Evolutionary conservation across 35 echinoderm and acorn worm genomes (phyloP).

Genomic region (Acanthaster planci): DNA sequence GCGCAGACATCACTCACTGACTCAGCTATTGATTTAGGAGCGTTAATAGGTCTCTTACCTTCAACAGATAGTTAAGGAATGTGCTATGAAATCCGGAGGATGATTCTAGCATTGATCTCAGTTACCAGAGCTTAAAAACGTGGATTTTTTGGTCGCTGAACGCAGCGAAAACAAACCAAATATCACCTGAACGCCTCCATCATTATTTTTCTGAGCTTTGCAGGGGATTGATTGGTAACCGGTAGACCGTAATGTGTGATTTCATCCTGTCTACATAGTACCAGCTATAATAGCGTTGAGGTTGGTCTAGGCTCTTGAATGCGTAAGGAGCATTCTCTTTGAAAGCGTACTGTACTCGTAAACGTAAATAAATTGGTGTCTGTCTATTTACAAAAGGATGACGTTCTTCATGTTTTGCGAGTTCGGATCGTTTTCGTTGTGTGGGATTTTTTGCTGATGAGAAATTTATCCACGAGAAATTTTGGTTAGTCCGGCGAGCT

Average conservation of each 20-base stretch:
- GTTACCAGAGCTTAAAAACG: background rate
- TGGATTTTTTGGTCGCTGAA: conserved; percentile 19
- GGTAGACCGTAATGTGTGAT: background rate
- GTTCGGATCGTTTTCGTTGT: too few relatives aligned
- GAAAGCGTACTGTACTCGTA: too few relatives aligned
- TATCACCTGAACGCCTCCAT: conserved; percentile 25
- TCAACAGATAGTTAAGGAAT: background rate
- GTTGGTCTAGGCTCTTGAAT: too few relatives aligned
- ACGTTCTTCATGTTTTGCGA: too few relatives aligned
- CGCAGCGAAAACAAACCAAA: conserved; percentile 16
- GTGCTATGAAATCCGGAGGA: conserved; percentile 14
- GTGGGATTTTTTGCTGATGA: too few relatives aligned
- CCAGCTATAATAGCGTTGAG: too few relatives aligned
- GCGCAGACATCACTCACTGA: background rate
- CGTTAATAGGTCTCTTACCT: background rate
- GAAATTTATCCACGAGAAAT: too few relatives aligned
- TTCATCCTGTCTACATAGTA: too few relatives aligned
- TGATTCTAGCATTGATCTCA: conserved; percentile 4
- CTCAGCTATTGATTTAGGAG: background rate
- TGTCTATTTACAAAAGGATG: too few relatives aligned
- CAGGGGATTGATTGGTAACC: background rate
- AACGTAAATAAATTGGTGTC: too few relatives aligned
- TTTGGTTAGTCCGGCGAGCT: too few relatives aligned
- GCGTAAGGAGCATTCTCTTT: too few relatives aligned
- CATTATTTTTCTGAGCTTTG: conserved; percentile 1